Evolutionary conservation across 2,888 invertebrate species (phyloP).

Genomic region (Lamellibrachia columna): DNA sequence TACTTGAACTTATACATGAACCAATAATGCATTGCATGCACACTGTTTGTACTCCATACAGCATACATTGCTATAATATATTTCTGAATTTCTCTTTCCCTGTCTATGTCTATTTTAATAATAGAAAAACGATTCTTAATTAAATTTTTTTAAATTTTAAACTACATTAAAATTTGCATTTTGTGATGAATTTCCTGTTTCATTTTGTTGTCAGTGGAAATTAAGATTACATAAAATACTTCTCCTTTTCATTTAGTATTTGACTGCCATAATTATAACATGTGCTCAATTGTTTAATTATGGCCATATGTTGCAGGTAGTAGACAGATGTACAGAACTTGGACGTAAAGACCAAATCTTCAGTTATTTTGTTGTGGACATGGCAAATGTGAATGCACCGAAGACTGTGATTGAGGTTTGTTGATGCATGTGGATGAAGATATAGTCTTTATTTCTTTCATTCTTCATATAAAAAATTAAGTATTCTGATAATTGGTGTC

Average conservation of each 20-base stretch:
- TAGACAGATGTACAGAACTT: neutral
- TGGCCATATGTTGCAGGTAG: neutral
- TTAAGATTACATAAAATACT: neutral
- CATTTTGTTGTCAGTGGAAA: neutral
- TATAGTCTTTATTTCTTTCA: neutral
- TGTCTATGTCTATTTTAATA: neutral
- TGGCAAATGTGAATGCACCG: neutral
- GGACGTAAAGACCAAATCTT: neutral
- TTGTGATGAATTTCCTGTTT: neutral
- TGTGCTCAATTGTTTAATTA: neutral
- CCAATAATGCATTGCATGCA: neutral
- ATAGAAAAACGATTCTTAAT: neutral
- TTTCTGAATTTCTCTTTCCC: neutral
- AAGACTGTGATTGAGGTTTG: neutral
- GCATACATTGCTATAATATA: neutral
- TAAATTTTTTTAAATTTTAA: too few relatives aligned
- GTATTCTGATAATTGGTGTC: neutral
- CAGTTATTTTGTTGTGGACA: slow-evolving; percentile 16
- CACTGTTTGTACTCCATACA: neutral
- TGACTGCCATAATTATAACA: neutral
- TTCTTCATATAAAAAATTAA: neutral
- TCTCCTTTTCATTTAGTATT: neutral
- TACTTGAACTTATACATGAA: neutral
- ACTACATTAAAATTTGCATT: neutral
- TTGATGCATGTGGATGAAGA: neutral